Percentiles rank a stretch among this genome's conserved stretches.
These are phyloP conservation scores for Caloenas nicobarica DNA, from an alignment of 2,113 vertebrate species.

Conservation along the genomic window DNA sequence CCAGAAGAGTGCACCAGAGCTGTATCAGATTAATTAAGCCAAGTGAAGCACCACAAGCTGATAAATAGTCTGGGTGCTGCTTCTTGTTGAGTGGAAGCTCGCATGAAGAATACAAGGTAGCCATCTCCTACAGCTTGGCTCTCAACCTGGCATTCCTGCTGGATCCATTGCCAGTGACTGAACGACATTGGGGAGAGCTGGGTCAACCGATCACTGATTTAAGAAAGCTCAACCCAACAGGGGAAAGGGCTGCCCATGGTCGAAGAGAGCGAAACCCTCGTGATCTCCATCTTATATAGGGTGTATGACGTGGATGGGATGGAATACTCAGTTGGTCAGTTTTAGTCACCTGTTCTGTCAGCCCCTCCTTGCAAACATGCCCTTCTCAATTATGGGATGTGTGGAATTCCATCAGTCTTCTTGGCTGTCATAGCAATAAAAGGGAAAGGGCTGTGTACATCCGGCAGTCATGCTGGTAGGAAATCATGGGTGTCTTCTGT, in stretches of 20 bases:
- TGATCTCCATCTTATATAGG: no score
- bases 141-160: neutral
- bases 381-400: no score
- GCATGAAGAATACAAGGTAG: neutral
- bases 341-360: no score
- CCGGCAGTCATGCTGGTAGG: neutral
- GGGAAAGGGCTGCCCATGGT: no score
- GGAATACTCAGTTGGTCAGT: no score
- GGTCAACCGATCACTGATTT: neutral
- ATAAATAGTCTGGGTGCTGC: neutral
- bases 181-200: rapidly evolving
- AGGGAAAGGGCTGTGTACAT: neutral
- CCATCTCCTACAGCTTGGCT: neutral
- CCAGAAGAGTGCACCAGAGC: neutral
- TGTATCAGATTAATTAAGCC: neutral
- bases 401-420: no score
- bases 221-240: neutral
- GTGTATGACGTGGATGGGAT: no score
- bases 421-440: no score
- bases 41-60: neutral
- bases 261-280: no score
- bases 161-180: neutral
- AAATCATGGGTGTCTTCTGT: neutral
- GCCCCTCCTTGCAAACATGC: no score
- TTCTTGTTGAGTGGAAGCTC: neutral